Percentiles rank a stretch among this genome's conserved stretches.
These are phyloP conservation scores for Ganaspis sp. DNA, from an alignment of 1,140 invertebrate genomes.

Conservation along the genomic window DNA sequence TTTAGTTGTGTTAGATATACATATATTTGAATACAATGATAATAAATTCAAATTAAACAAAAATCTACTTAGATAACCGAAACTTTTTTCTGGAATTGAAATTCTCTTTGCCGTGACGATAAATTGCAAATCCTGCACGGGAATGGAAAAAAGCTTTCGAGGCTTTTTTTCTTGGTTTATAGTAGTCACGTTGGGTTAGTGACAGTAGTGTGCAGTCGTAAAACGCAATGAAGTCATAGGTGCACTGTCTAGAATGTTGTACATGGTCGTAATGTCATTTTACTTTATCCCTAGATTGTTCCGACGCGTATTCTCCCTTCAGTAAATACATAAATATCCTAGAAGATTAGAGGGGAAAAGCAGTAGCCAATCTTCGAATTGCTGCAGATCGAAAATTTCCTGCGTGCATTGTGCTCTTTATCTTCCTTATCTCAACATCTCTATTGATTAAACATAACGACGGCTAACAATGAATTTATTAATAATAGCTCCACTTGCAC, in stretches of 20 bases:
- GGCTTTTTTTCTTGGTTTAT: neutral
- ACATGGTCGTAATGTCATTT: neutral
- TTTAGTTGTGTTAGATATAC: no score
- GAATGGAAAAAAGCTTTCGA: no score
- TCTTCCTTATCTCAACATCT: neutral
- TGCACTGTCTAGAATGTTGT: conserved; percentile 9
- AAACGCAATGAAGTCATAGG: neutral
- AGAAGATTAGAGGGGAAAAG: neutral
- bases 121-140: no score
- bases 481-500: no score
- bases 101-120: no score
- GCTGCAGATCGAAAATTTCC: neutral
- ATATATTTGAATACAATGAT: no score
- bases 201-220: neutral
- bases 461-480: no score
- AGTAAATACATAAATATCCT: conserved; percentile 6
- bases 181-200: neutral
- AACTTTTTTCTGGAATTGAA: no score
- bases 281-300: conserved; percentile 9
- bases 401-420: neutral
- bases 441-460: no score
- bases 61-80: no score
- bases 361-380: neutral
- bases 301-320: neutral
- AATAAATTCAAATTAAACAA: no score